Base-by-base conservation (phyloP, 1,140 invertebrate species). In the Oryzaephilus surinamensis region DNA sequence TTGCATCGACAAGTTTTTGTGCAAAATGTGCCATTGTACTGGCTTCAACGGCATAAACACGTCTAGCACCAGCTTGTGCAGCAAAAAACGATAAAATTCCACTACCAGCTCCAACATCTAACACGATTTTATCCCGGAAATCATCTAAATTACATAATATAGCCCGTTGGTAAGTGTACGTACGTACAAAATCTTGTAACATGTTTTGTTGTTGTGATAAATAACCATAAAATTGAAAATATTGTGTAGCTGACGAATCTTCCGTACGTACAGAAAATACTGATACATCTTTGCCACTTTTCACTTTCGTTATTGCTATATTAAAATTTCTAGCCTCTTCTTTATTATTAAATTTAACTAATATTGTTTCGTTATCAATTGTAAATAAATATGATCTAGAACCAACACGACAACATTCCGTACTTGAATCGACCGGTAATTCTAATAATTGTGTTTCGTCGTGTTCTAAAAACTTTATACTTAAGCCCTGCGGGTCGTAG, bases 131-230 rank as follows among this genome's bases (percentile, higher is more conserved):
- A 52, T 89, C 80, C 59, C 74, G 63, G 62, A 99, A 99, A 63
- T 99, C 96, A 38, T 80, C 74, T 16, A 86, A 68, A 67, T 99
- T 99, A 27, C 85, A 81, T 11, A 97, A 67, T 64, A 99, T 97
- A 30, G 96, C 94, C 54, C 88, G 76, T 63, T 99, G 95, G 66
- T 99, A 99, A 31, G 96, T 98, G 53, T 91, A 92, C 15, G 96
- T 99, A 46, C 96, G 72, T 30, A 99, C 91, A 62, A 96, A 99
- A 66, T 99, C 96, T 71, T 92, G 88, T 86, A 99, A 92, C 96
- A 99, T 99, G 59, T 99, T 99, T 67, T 99, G 96, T 65, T 99
- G 96, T 62, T 99, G 96, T 30, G 92, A 97, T 36, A 99, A 67
- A 68, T 97, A 98, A 36, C 95, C 93, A 67, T 99, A 98, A 67